Evolutionary conservation across 2,888 invertebrate genomes (phyloP).

Genomic region (Drosophila buzzatii): DNA sequence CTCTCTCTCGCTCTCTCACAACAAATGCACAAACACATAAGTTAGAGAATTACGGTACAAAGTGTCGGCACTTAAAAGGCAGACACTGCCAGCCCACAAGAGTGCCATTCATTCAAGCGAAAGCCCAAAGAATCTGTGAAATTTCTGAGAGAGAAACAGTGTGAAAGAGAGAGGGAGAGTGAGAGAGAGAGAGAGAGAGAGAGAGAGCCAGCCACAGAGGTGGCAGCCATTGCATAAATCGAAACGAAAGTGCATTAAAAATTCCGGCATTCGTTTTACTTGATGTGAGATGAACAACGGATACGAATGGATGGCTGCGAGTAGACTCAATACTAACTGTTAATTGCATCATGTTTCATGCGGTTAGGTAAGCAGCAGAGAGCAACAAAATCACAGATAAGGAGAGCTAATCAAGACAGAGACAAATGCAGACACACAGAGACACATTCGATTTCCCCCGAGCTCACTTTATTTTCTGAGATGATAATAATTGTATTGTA

Average conservation of each 20-base stretch:
- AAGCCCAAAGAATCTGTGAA: conserved; percentile 9
- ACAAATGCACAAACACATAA: conserved; percentile 3
- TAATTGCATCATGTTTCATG: conserved; percentile 64
- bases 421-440: conserved; percentile 1
- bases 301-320: conserved; percentile 31
- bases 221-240: conserved; percentile 43
- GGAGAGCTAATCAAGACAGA: conserved; percentile 1
- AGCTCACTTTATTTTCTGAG: conserved; percentile 65
- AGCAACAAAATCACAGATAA: conserved; percentile 4
- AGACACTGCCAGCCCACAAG: conserved; percentile 29
- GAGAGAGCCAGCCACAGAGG: not conserved
- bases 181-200: not conserved
- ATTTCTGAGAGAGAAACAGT: conserved; percentile 1
- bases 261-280: conserved; percentile 41
- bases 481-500: conserved; percentile 71
- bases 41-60: conserved; percentile 31
- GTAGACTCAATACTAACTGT: conserved; percentile 11
- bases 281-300: conserved; percentile 9
- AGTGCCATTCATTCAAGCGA: conserved; percentile 32
- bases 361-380: conserved; percentile 6
- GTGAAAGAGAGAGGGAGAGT: not conserved
- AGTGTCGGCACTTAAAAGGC: conserved; percentile 30
- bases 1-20: not conserved
- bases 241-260: conserved; percentile 67
- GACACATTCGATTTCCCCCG: conserved; percentile 56